Evolutionary conservation across 2,797 vertebrate genomes (phyloP), one percentile per base, ranked within the genome.

Genomic region (Smutsia temminckii): DNA sequence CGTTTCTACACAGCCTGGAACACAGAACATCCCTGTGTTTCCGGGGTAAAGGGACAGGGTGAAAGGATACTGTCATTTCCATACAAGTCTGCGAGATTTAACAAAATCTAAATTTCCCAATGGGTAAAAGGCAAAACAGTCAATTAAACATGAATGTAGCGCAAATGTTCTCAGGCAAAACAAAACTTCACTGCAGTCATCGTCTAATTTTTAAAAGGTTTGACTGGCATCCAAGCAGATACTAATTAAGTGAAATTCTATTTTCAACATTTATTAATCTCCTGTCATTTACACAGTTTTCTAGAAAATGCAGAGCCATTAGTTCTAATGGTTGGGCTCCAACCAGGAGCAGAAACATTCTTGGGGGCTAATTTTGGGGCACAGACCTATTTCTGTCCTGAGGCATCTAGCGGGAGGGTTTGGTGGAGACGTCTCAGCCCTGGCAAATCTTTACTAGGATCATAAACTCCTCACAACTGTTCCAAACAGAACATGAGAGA

Each of bases 211-310:
- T 89, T 34, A 37, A 90, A 92, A 87, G 32, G 32, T 64, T 72
- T 86, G 72, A 32, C 34, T 85, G 29, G 66, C 92, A 83, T 66
- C 34, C 89, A 83, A 95, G 69, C 37, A 91, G 32, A 84, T 77
- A 96, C 23, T 86, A 78, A 84, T 32, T 83, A 64, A 93, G 37
- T n/a, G n/a, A 91, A 77, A 93, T 96, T 72, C 78, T 71, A 4
- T 95, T 94, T 95, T 89, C 66, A 92, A 25, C 61, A 84, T 63
- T 79, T 83, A 46, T 89, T 89, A 84, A 97, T 90, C 92, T 81
- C 71, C 86, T 92, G 66, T 88, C 79, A 93, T 55, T 83, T 90
- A 94, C 75, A 71, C 6, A 23, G 11, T 61, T 34, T 61, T 90
- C 69, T 91, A 57, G 46, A 81, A 92, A 88, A 74, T 5, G 14